A percentile compares a stretch with the other conserved stretches of the same genome.
Evolutionary conservation across 2,113 vertebrate genomes (phyloP).

Genomic region (Oryzias javanicus): DNA sequence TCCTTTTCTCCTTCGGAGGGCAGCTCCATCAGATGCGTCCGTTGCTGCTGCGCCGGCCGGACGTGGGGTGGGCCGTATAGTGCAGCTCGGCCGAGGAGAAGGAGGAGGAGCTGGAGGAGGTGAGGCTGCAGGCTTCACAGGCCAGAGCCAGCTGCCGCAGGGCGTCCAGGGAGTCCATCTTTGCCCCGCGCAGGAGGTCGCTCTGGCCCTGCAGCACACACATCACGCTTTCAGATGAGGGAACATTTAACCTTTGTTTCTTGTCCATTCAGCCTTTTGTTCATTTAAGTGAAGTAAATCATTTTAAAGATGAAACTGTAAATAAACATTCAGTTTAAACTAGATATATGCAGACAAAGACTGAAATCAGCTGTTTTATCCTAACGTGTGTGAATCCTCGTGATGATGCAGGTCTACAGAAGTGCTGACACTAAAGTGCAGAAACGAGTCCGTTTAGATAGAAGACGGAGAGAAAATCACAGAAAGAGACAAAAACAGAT

Average conservation of each 20-base stretch:
- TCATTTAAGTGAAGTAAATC: too few species aligned
- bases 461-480: too few species aligned
- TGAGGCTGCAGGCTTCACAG: conserved; percentile 87
- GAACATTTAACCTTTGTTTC: conserved; percentile 11
- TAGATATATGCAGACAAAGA: too few species aligned
- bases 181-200: conserved; percentile 91
- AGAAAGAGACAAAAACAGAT: too few species aligned
- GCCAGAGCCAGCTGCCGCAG: conserved; percentile 95
- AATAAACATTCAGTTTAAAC: too few species aligned
- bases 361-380: too few species aligned
- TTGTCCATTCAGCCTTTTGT: background rate
- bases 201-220: conserved; percentile 85
- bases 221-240: background rate
- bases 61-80: conserved; percentile 59
- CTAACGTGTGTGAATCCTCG: too few species aligned
- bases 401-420: too few species aligned
- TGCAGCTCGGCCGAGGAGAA: conserved; percentile 70
- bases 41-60: conserved; percentile 69
- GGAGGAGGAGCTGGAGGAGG: conserved; percentile 52
- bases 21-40: conserved; percentile 69
- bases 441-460: too few species aligned
- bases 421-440: too few species aligned
- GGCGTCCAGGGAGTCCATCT: conserved; percentile 89
- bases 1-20: conserved; percentile 13
- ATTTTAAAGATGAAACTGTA: too few species aligned